Evolutionary conservation across 2,113 vertebrate genomes (phyloP), one percentile per base, ranked within the genome.

Genomic region (Phocoena sinus): DNA sequence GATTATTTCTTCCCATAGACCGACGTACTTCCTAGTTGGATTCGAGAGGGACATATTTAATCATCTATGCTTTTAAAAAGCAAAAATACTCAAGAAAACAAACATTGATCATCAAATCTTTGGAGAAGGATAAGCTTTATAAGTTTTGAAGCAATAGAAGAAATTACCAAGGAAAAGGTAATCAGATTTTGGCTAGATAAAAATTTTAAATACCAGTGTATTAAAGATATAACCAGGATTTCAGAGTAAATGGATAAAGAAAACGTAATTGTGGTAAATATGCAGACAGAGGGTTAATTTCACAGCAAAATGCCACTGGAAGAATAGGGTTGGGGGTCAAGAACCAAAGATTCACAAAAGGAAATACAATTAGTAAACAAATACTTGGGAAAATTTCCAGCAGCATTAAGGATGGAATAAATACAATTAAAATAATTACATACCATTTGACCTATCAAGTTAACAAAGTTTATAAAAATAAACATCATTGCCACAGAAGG

Each of bases 341-440:
- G 85, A 73, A 73, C 56, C 44, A 58, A 84, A 63, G 92, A 86
- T 67, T 85, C 96, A 76, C 65, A 18, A 76, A 91, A 97, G 97
- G 97, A 97, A 97, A 93, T 41, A 38, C 85, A 91, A 86, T 97
- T 93, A 95, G 95, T 96, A 97, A 97, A 97, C 92, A 97, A 88
- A 97, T 67, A 91, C 91, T 93, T 47, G 97, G 89, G 68, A 53
- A 94, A 85, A 70, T 95, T 89, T 95, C 97, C 86, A 83, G 41
- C 31, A 53, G 96, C 79, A 86, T 70, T 87, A 81, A 56, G 77
- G 77, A 38, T 94, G 92, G 91, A 80, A 96, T 97, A 97, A 93
- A 97, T 87, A 83, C 87, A 96, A 97, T 98, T 97, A 97, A 94
- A 97, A 97, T 96, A 97, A 97, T 97, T 95, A 63, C 86, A 71